Conservation (phyloP, 2,797 vertebrate genomes). For the Betta splendens region DNA sequence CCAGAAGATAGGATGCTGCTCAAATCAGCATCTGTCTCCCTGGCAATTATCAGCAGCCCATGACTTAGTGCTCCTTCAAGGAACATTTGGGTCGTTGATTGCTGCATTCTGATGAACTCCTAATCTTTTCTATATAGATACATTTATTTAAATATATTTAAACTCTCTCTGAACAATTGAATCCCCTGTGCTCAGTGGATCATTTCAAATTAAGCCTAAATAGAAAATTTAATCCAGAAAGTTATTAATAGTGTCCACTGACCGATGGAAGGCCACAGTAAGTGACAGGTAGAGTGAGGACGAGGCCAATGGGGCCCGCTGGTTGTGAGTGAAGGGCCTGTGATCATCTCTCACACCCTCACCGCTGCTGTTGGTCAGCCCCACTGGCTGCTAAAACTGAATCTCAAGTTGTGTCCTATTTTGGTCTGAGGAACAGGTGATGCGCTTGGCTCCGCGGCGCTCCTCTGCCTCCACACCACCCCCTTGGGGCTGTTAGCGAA, state of each 20-base stretch:
- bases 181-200: constrained; percentile 25
- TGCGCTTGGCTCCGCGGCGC: constrained; percentile 59
- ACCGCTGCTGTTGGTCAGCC: constrained; percentile 53
- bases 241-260: constrained; percentile 57
- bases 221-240: constrained; percentile 32
- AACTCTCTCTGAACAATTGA: too few species aligned
- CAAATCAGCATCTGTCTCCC: constrained; percentile 56
- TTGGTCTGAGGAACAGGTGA: constrained; percentile 81
- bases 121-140: constrained; percentile 56
- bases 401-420: constrained; percentile 82
- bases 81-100: constrained; percentile 70
- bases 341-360: constrained; percentile 73
- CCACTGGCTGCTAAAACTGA: constrained; percentile 78
- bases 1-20: constrained; percentile 56
- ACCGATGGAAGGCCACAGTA: constrained; percentile 48
- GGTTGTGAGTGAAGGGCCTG: constrained; percentile 69
- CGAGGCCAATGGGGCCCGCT: constrained; percentile 56
- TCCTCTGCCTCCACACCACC: constrained; percentile 59
- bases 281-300: constrained; percentile 73
- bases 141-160: too few species aligned
- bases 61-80: constrained; percentile 65
- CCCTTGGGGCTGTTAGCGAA: constrained; percentile 67
- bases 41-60: constrained; percentile 44
- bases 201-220: constrained; percentile 45
- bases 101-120: constrained; percentile 57